A percentile compares a stretch with the other conserved stretches of the same genome.
Evolutionary conservation across 2,113 vertebrate genomes (phyloP).

Genomic region (Danionella cerebrum): DNA sequence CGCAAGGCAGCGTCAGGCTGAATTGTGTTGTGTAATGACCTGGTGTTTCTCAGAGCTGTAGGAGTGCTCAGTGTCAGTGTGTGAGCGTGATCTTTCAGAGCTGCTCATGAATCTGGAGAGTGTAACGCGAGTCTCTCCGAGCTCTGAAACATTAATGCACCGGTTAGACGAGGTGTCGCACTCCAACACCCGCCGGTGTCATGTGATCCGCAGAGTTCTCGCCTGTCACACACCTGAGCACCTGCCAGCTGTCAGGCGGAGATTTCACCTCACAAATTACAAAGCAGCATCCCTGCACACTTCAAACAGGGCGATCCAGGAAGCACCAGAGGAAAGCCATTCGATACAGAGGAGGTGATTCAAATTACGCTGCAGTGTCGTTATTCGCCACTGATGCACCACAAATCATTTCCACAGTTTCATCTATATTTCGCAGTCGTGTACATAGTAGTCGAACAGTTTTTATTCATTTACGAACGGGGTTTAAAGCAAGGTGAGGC

Average conservation of each 20-base stretch:
- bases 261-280: neutral
- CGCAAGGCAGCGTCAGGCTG: too few species aligned
- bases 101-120: neutral
- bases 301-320: neutral
- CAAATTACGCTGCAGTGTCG: too few species aligned
- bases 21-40: neutral
- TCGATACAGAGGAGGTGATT: too few species aligned
- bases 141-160: constrained; percentile 21
- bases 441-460: too few species aligned
- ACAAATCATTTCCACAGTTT: too few species aligned
- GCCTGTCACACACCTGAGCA: neutral
- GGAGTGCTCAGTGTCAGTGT: neutral
- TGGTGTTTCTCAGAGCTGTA: neutral
- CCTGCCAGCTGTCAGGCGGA: neutral
- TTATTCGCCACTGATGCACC: too few species aligned
- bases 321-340: neutral
- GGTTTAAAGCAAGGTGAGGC: too few species aligned
- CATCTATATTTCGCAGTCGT: too few species aligned
- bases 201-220: constrained; percentile 17
- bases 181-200: constrained; percentile 17
- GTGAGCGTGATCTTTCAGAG: neutral
- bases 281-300: neutral
- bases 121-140: neutral
- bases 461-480: too few species aligned
- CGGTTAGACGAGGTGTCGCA: constrained; percentile 7